Percentiles rank a stretch among this genome's conserved stretches.
Evolutionary conservation across 2,797 vertebrate species (phyloP).

Genomic region (Diplodus puntazzo): DNA sequence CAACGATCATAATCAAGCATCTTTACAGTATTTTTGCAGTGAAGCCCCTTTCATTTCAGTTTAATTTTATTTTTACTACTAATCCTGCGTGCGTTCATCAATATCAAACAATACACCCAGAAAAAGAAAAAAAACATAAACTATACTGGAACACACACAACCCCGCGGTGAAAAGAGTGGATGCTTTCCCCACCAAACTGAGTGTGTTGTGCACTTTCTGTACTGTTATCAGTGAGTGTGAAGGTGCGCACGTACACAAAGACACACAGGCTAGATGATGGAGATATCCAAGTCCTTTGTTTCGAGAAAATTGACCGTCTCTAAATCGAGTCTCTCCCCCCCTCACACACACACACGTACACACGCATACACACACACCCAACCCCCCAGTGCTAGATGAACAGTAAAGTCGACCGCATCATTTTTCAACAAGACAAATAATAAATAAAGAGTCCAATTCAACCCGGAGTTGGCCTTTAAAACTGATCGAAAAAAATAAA

Average conservation of each 20-base stretch:
- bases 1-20: too few species aligned
- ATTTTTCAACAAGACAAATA: conserved; percentile 68
- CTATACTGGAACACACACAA: background rate
- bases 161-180: background rate
- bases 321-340: conserved; percentile 55
- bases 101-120: too few species aligned
- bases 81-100: too few species aligned
- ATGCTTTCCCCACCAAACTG: background rate
- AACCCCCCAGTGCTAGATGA: conserved; percentile 24
- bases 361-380: background rate
- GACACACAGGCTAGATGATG: conserved; percentile 50
- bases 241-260: conserved; percentile 26
- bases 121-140: background rate
- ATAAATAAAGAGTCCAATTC: conserved; percentile 59
- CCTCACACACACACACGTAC: background rate
- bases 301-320: conserved; percentile 74
- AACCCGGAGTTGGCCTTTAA: conserved; percentile 49
- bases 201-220: conserved; percentile 1
- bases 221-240: conserved; percentile 18
- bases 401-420: conserved; percentile 57
- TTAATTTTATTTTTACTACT: too few species aligned
- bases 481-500: conserved; percentile 39
- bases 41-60: too few species aligned
- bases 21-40: background rate
- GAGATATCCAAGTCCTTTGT: conserved; percentile 73